Percentiles rank a stretch among this genome's conserved stretches.
Conservation (phyloP, 1,140 invertebrate species). For the Oscheius sp. region DNA sequence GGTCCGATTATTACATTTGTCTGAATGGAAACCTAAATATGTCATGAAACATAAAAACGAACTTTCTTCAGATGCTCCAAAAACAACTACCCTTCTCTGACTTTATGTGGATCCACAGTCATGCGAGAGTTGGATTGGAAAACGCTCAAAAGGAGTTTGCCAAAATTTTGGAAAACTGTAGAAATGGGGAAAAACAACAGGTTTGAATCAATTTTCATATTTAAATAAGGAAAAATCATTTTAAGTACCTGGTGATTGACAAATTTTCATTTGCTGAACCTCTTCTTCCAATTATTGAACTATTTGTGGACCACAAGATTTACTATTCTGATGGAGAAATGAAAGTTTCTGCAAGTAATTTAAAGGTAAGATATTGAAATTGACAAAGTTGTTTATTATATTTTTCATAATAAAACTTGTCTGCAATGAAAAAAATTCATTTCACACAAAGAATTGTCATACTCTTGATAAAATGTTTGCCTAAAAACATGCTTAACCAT, state of each 20-base stretch:
- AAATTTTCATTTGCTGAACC: conserved; percentile 17
- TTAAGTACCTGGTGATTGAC: conserved; percentile 22
- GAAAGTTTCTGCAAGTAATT: conserved; percentile 7
- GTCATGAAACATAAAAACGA: too few relatives aligned
- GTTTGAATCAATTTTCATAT: too few relatives aligned
- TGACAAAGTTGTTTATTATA: too few relatives aligned
- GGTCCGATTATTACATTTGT: too few relatives aligned
- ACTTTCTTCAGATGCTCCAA: conserved; percentile 5
- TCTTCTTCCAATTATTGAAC: conserved; percentile 25
- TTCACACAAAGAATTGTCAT: too few relatives aligned
- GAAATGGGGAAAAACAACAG: background rate
- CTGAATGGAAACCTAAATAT: too few relatives aligned
- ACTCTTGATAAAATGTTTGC: too few relatives aligned
- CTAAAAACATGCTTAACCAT: too few relatives aligned
- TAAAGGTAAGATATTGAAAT: background rate
- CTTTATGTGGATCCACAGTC: background rate
- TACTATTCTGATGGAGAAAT: conserved; percentile 4
- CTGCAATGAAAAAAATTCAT: too few relatives aligned
- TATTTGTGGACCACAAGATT: conserved; percentile 19
- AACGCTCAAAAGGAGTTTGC: conserved; percentile 12
- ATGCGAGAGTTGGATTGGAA: conserved; percentile 3
- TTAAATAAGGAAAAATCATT: background rate
- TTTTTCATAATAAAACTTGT: too few relatives aligned
- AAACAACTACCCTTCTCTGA: background rate
- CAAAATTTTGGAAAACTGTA: background rate